Conservation (phyloP, 2,113 vertebrate genomes). For the Coregonus clupeaformis region DNA sequence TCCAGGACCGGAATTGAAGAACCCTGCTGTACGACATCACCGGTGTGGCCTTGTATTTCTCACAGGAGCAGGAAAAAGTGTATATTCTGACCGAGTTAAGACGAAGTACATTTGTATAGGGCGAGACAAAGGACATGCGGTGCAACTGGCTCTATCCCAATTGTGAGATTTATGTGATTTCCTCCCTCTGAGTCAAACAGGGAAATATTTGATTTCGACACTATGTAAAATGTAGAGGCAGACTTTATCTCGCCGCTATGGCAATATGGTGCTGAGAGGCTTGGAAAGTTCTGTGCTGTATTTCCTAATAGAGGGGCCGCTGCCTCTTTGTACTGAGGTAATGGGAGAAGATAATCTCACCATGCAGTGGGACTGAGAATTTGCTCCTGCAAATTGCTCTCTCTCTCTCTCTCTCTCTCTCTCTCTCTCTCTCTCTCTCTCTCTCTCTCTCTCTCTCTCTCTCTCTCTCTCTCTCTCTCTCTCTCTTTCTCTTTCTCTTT, state of each 20-base stretch:
- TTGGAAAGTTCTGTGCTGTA: conserved; percentile 37
- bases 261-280: conserved; percentile 53
- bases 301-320: conserved; percentile 67
- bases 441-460: no score
- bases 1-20: no score
- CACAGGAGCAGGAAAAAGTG: not conserved
- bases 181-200: no score
- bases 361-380: conserved; percentile 52
- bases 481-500: no score
- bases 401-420: not conserved
- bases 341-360: conserved; percentile 69
- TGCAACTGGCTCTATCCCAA: no score
- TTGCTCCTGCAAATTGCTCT: not conserved
- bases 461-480: no score
- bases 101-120: no score
- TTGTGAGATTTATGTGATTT: no score
- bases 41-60: not conserved
- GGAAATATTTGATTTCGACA: no score
- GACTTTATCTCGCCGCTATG: conserved; percentile 48
- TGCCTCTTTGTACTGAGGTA: conserved; percentile 62
- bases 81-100: conserved; percentile 7
- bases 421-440: no score
- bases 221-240: conserved; percentile 27
- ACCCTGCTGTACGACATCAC: no score
- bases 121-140: no score